A percentile compares a stretch with the other conserved stretches of the same genome.
These are phyloP conservation scores for Centropus bengalensis DNA, from an alignment of 2,113 vertebrate species.

Conservation along the genomic window DNA sequence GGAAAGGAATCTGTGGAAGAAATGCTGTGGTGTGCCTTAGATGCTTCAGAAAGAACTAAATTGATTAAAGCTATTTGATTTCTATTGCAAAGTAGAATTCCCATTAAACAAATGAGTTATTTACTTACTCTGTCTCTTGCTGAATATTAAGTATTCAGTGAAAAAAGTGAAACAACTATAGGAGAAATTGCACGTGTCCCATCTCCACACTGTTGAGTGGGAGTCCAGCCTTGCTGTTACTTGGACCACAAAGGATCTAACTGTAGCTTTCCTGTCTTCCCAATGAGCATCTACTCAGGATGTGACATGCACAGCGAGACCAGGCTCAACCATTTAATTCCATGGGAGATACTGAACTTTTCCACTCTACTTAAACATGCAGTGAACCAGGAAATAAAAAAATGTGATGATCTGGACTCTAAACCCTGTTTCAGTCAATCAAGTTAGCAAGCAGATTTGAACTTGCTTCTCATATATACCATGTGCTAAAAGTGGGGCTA, in stretches of 20 bases:
- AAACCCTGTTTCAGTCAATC: neutral
- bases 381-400: neutral
- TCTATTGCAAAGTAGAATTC: neutral
- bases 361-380: neutral
- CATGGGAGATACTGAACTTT: neutral
- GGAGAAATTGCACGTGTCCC: neutral
- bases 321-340: neutral
- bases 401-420: neutral
- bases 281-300: neutral
- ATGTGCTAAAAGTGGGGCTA: neutral
- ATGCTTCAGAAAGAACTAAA: neutral
- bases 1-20: neutral
- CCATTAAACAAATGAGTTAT: neutral
- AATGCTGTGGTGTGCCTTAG: neutral
- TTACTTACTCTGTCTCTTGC: neutral
- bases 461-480: neutral
- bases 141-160: neutral
- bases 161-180: neutral
- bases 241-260: constrained; percentile 3
- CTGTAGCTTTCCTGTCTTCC: neutral
- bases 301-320: neutral
- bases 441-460: neutral
- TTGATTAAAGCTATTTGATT: neutral
- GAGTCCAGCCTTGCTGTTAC: neutral
- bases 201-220: neutral